Evolutionary conservation across 2,797 vertebrate species (phyloP).

Genomic region (Hoplostethus mediterraneus): DNA sequence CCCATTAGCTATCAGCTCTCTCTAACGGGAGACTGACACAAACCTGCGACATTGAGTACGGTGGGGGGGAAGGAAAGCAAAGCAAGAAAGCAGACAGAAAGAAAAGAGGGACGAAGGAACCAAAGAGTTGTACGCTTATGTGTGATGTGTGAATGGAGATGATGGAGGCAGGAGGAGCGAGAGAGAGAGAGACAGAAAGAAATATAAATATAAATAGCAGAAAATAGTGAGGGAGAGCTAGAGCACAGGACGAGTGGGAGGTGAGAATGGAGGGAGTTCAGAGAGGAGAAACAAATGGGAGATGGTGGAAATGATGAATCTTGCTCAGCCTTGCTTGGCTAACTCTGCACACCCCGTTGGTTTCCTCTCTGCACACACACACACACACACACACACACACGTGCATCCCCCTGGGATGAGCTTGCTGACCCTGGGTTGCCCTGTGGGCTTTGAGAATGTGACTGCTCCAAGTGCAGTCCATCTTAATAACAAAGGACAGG

Average conservation of each 20-base stretch:
- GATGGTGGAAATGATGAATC: slow-evolving; percentile 55
- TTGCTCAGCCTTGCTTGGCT: slow-evolving; percentile 43
- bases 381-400: slow-evolving; percentile 14
- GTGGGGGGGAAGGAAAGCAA: slow-evolving; percentile 12
- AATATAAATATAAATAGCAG: too few species aligned
- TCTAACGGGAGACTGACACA: slow-evolving; percentile 67
- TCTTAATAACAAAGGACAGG: slow-evolving; percentile 74
- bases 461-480: slow-evolving; percentile 64
- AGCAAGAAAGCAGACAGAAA: slow-evolving; percentile 18
- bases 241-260: slow-evolving; percentile 29
- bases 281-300: slow-evolving; percentile 56
- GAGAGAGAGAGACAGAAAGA: slow-evolving; percentile 8
- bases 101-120: slow-evolving; percentile 5
- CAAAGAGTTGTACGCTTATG: neutral
- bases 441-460: slow-evolving; percentile 70
- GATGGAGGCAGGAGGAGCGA: slow-evolving; percentile 17
- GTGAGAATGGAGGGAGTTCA: slow-evolving; percentile 41
- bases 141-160: neutral
- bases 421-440: slow-evolving; percentile 73
- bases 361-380: slow-evolving; percentile 33
- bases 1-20: slow-evolving; percentile 71
- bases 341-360: slow-evolving; percentile 46
- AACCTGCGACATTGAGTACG: slow-evolving; percentile 52
- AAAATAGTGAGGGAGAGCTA: slow-evolving; percentile 24
- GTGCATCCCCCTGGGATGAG: slow-evolving; percentile 42